A percentile compares a stretch with the other conserved stretches of the same genome.
Evolutionary conservation across 2,113 vertebrate genomes (phyloP).

Genomic region (Sphaerodactylus townsendi): DNA sequence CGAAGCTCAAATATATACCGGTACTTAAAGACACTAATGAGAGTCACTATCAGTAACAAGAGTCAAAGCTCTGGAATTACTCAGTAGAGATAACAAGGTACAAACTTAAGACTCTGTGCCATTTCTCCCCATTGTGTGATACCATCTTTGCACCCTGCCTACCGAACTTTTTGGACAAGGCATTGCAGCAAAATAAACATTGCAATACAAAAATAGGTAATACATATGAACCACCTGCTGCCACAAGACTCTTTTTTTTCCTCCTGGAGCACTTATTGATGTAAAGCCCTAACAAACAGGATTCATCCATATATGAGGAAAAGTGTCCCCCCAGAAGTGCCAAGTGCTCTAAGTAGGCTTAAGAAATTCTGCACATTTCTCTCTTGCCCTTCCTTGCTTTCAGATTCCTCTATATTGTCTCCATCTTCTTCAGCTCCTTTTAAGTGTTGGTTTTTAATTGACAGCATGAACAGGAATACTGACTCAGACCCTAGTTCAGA

Average conservation of each 20-base stretch:
- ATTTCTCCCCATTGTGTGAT: background rate
- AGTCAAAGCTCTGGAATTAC: background rate
- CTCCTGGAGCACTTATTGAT: background rate
- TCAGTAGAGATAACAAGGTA: background rate
- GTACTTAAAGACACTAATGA: background rate
- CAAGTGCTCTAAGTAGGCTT: background rate
- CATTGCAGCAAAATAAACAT: background rate
- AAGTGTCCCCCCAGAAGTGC: background rate
- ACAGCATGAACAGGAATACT: background rate
- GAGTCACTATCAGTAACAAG: background rate
- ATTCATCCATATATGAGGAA: background rate
- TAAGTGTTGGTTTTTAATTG: slow-evolving; percentile 6
- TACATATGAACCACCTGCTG: background rate
- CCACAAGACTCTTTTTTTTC: background rate
- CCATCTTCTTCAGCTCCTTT: background rate
- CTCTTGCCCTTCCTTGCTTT: background rate
- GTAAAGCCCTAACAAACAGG: background rate
- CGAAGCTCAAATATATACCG: background rate
- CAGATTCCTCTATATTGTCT: background rate
- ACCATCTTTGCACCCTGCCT: background rate
- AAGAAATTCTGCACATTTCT: background rate
- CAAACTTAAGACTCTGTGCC: background rate
- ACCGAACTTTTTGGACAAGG: background rate
- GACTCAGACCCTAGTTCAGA: background rate
- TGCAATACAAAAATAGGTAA: background rate